Percentiles rank a stretch among this genome's conserved stretches.
Evolutionary conservation across 1,140 invertebrate species (phyloP).

Genomic region (Alviniconcha marisindica): DNA sequence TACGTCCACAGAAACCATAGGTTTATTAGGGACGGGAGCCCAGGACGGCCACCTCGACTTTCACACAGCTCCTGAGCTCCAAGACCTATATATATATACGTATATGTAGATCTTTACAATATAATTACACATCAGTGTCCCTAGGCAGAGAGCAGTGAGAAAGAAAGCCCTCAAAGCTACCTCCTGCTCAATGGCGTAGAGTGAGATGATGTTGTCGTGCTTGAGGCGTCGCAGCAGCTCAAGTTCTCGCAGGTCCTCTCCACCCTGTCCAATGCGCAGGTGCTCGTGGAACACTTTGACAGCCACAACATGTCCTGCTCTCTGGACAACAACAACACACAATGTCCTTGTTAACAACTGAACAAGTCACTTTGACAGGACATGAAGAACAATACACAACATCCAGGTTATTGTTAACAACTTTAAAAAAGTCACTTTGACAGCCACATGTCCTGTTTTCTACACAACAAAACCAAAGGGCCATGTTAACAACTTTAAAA

Average conservation of each 20-base stretch:
- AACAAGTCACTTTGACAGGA: not conserved
- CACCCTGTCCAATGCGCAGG: constrained; percentile 94
- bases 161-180: constrained; percentile 64
- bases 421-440: too few species aligned
- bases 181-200: constrained; percentile 96
- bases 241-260: constrained; percentile 94
- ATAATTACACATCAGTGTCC: too few species aligned
- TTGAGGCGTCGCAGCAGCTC: constrained; percentile 94
- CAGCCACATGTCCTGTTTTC: too few species aligned
- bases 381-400: not conserved
- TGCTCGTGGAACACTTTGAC: constrained; percentile 97
- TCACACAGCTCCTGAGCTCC: too few species aligned
- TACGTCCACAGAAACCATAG: too few species aligned
- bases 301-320: constrained; percentile 92
- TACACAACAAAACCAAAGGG: too few species aligned
- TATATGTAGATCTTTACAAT: not conserved
- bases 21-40: too few species aligned
- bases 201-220: constrained; percentile 97
- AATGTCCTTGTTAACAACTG: constrained; percentile 47
- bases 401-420: not conserved
- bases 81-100: not conserved
- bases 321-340: constrained; percentile 80
- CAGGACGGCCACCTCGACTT: too few species aligned
- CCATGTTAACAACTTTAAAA: too few species aligned
- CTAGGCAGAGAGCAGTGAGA: too few species aligned